Percentiles rank a stretch among this genome's conserved stretches.
phyloP scores from a whole-genome alignment of 1,140 invertebrate genomes.

The Drosophila tsacasi region DNA sequence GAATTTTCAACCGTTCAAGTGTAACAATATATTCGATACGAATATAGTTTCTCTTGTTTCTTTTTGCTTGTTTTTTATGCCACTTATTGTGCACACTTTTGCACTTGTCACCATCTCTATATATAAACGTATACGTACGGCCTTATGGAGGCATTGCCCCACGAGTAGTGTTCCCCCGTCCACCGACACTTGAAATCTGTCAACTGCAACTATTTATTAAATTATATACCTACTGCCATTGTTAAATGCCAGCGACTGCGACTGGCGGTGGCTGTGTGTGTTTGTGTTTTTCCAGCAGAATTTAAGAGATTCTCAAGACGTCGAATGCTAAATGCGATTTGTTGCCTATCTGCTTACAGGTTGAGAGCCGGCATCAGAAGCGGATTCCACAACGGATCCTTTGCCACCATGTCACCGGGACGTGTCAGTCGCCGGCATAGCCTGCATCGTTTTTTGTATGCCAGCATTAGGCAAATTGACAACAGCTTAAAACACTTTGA shows the following conservation, averaged over 20 bases:
- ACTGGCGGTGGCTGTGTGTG: slow-evolving; percentile 12
- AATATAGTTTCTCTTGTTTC: background rate
- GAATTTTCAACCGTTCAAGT: background rate
- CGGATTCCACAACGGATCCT: slow-evolving; percentile 13
- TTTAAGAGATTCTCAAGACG: slow-evolving; percentile 53
- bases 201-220: slow-evolving; percentile 84
- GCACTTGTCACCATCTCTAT: slow-evolving; percentile 64
- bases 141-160: slow-evolving; percentile 52
- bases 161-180: slow-evolving; percentile 45
- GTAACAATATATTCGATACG: slow-evolving; percentile 2
- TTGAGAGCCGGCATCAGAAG: slow-evolving; percentile 30
- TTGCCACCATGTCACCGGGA: slow-evolving; percentile 53
- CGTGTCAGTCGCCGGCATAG: slow-evolving; percentile 1
- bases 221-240: slow-evolving; percentile 78
- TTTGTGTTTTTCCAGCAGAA: slow-evolving; percentile 16
- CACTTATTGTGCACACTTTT: slow-evolving; percentile 74
- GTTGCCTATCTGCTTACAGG: slow-evolving; percentile 67
- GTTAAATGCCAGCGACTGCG: slow-evolving; percentile 67
- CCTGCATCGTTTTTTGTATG: slow-evolving; percentile 22
- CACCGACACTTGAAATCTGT: slow-evolving; percentile 77
- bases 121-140: slow-evolving; percentile 31
- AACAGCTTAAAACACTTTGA: slow-evolving; percentile 79
- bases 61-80: slow-evolving; percentile 63
- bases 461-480: slow-evolving; percentile 78
- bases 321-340: slow-evolving; percentile 56